phyloP scores from a whole-genome alignment of 2,888 invertebrate species.

The Quadriops clusia region DNA sequence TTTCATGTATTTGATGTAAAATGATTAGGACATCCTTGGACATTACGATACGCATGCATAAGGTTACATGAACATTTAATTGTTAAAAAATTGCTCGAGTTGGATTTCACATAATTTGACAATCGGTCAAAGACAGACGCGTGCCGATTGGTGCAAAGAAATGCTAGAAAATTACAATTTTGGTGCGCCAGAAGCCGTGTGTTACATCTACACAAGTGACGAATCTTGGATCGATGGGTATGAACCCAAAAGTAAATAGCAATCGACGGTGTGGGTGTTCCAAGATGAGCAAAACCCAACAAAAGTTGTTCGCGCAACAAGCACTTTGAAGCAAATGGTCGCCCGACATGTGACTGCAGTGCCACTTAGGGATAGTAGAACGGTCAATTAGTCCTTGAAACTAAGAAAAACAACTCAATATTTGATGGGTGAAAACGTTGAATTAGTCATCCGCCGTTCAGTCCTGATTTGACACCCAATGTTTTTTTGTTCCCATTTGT shows the following conservation, averaged over 20 bases:
- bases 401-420: too few relatives aligned
- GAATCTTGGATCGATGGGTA: conserved; percentile 19
- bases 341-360: conserved; percentile 11
- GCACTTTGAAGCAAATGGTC: conserved; percentile 23
- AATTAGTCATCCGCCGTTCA: too few relatives aligned
- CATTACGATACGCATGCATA: too few relatives aligned
- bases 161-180: conserved; percentile 18
- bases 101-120: conserved; percentile 19
- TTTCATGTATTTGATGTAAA: too few relatives aligned
- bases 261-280: conserved; percentile 20
- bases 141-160: conserved; percentile 21
- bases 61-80: too few relatives aligned
- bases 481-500: too few relatives aligned
- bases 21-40: too few relatives aligned
- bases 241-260: conserved; percentile 17
- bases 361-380: conserved; percentile 5
- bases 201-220: conserved; percentile 15
- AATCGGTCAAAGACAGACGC: conserved; percentile 20
- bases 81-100: conserved; percentile 12
- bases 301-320: conserved; percentile 19
- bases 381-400: too few relatives aligned
- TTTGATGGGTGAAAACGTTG: too few relatives aligned
- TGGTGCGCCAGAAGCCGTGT: conserved; percentile 17
- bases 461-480: too few relatives aligned
- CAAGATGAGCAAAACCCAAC: conserved; percentile 18